Evolutionary conservation across 1,140 invertebrate genomes (phyloP).

Genomic region (Caerostris extrusa): DNA sequence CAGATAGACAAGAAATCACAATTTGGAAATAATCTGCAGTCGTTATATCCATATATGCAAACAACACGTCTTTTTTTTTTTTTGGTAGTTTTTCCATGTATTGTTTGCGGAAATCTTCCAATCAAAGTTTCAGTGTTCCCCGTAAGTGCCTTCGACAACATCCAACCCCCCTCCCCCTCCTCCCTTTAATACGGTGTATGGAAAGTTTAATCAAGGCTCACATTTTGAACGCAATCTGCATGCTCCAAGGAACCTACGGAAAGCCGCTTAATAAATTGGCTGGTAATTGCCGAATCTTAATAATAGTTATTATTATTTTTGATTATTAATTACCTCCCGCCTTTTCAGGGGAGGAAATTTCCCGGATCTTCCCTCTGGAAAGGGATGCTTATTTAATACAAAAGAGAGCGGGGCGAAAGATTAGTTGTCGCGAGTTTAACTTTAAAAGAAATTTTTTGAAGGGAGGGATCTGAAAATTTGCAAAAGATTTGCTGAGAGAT

Average conservation of each 20-base stretch:
- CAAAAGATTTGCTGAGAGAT: slow-evolving; percentile 2
- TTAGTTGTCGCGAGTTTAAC: background rate
- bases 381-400: slow-evolving; percentile 20
- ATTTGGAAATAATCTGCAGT: background rate
- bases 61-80: background rate
- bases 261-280: slow-evolving; percentile 46
- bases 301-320: slow-evolving; percentile 46
- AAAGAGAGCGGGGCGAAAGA: background rate
- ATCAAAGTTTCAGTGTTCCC: background rate
- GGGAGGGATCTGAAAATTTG: background rate
- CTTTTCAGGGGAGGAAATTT: background rate
- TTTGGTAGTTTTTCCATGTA: background rate
- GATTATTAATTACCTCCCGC: slow-evolving; percentile 36
- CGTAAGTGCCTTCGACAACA: background rate
- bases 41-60: background rate
- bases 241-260: background rate
- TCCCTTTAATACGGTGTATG: background rate
- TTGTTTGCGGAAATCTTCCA: background rate
- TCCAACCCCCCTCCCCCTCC: no score
- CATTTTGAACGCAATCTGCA: slow-evolving; percentile 1
- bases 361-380: background rate
- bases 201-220: slow-evolving; percentile 46
- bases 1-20: no score
- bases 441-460: background rate
- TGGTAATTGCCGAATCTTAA: slow-evolving; percentile 39